phyloP scores from a whole-genome alignment of 2,888 invertebrate genomes.

The Diplolepis rosae region DNA sequence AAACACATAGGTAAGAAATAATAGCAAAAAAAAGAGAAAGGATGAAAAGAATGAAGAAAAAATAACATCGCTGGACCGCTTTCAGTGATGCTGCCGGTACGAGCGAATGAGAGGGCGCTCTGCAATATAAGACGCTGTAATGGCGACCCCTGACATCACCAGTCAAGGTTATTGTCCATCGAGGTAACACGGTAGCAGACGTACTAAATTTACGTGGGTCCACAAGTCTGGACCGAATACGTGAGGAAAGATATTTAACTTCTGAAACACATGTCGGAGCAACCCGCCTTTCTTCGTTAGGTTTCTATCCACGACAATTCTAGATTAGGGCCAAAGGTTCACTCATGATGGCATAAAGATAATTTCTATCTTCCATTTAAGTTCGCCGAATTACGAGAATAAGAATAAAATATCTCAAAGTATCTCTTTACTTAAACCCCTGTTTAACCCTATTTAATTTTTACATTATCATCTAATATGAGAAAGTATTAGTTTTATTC shows the following conservation, averaged over 20 bases:
- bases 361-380: not conserved
- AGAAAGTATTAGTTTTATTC: too few relatives aligned
- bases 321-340: not conserved
- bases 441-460: too few relatives aligned
- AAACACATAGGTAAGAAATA: conserved; percentile 32
- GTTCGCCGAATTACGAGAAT: too few relatives aligned
- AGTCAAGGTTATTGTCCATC: conserved; percentile 55
- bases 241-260: not conserved
- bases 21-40: not conserved
- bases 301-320: not conserved
- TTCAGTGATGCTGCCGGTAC: conserved; percentile 43
- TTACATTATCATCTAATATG: too few relatives aligned
- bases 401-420: too few relatives aligned
- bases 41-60: not conserved
- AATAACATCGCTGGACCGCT: conserved; percentile 47
- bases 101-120: conserved; percentile 33
- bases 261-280: not conserved
- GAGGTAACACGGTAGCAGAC: conserved; percentile 43
- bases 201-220: conserved; percentile 49
- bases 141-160: conserved; percentile 49
- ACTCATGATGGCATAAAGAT: not conserved
- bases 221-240: not conserved
- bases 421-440: too few relatives aligned
- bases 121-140: conserved; percentile 39
- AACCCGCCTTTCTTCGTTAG: not conserved